These are phyloP conservation scores for Cottoperca gobio DNA, from an alignment of 2,797 vertebrate species.

Conservation along the genomic window DNA sequence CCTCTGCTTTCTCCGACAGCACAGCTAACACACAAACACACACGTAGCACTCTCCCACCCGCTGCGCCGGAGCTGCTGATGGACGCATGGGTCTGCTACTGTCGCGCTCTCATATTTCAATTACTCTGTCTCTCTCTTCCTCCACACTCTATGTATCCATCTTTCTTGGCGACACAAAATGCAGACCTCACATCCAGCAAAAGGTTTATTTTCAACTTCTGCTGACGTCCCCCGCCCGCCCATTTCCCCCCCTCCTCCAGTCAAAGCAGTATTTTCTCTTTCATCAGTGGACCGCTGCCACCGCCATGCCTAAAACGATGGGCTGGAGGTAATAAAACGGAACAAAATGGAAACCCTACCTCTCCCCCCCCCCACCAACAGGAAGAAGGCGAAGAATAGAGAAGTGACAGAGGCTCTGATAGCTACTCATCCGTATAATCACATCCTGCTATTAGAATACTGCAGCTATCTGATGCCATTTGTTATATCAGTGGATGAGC, in stretches of 20 bases:
- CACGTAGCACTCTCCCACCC: conserved; percentile 53
- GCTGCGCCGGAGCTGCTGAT: conserved; percentile 53
- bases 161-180: conserved; percentile 42
- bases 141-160: conserved; percentile 8
- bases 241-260: background rate
- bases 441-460: conserved; percentile 67
- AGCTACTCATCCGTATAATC: conserved; percentile 73
- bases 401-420: conserved; percentile 59
- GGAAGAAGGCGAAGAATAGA: conserved; percentile 37
- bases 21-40: conserved; percentile 55
- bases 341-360: conserved; percentile 53
- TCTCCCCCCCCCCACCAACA: conserved; percentile 13
- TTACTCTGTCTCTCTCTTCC: conserved; percentile 46
- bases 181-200: conserved; percentile 35
- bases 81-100: conserved; percentile 51
- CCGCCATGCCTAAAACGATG: conserved; percentile 15
- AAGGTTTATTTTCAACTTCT: conserved; percentile 60
- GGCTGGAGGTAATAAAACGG: conserved; percentile 51
- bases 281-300: background rate
- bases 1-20: conserved; percentile 46
- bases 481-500: conserved; percentile 74
- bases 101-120: conserved; percentile 68
- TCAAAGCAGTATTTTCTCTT: conserved; percentile 49
- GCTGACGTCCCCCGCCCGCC: conserved; percentile 1
- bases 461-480: conserved; percentile 72